Base-by-base conservation (phyloP, 2,888 invertebrate species). In the Onchidella celtica region DNA sequence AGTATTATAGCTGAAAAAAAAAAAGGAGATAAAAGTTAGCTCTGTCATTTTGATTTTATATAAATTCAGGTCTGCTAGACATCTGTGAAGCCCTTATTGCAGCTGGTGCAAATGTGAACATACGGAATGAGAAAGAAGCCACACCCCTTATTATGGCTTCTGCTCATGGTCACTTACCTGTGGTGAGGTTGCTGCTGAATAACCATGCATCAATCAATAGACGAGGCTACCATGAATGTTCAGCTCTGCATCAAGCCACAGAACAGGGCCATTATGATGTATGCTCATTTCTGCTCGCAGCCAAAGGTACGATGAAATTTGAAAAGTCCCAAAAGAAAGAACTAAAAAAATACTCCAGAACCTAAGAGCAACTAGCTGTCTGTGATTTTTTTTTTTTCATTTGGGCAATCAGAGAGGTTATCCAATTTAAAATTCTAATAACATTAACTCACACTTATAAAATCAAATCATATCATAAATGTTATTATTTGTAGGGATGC, bases 61-160 rank as follows among this genome's bases (percentile, higher is more conserved):
- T 47, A 47, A 11, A 17, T 47, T 1, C 55, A 79, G 79, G 79
- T 2, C 87, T 87, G 63, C 76, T 88, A 34, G 89, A 89, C 66
- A 88, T 88, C 32, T 89, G 88, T 72, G 86, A 88, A 61, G 81
- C 86, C 17, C 85, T 91, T 21, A 81, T 90, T n/a, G 88, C 88
- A 36, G 87, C 87, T 3, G 88, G 88, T 11, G 88, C 89, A 1
- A 87, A 88, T 82, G 87, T 90, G 4, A 90, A 91, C 81, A 82
- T 85, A 6, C 79, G 85, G 32, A 91, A 91, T 83, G 83, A 88
- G 6, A 85, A 88, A 70, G 89, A 88, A 27, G 90, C 91, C 81
- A 91, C 92, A 3, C 90, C 92, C 9, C 84, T 92, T 11, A 91
- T 91, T 70, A 82, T 91, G 24, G 91, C 91, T 0, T 87, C 90